Evolutionary conservation across 1,140 invertebrate genomes (phyloP).

Genomic region (Eriocheir sinensis): DNA sequence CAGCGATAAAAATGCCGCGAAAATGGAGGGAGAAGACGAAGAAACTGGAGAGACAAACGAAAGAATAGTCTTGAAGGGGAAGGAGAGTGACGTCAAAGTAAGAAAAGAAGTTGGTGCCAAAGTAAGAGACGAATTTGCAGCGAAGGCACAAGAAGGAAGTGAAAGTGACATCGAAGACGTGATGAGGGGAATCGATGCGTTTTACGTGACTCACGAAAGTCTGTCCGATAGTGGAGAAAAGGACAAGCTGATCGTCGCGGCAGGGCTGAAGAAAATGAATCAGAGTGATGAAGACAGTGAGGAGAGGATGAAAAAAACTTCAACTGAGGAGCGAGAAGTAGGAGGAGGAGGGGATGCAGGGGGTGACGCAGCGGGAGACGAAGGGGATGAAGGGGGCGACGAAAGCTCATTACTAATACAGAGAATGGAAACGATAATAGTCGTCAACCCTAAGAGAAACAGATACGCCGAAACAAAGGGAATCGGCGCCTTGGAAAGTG

Average conservation of each 20-base stretch:
- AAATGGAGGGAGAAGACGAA: not conserved
- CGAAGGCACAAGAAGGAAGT: not conserved
- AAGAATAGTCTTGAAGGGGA: not conserved
- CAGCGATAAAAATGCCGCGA: not conserved
- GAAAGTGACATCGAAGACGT: not conserved
- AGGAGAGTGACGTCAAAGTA: not conserved
- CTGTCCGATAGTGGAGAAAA: not conserved
- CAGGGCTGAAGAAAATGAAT: not conserved
- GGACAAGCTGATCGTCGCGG: not conserved
- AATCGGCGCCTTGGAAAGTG: not conserved
- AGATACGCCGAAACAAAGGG: not conserved
- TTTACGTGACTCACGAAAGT: not conserved
- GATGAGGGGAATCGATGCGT: not conserved
- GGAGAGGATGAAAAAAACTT: slow-evolving; percentile 34
- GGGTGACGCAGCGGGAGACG: not conserved
- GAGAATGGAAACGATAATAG: not conserved
- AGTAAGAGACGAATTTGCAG: not conserved
- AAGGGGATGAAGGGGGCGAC: not conserved
- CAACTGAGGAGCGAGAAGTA: not conserved
- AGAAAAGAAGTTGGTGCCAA: not conserved
- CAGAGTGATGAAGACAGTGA: slow-evolving; percentile 57
- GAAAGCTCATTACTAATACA: not conserved
- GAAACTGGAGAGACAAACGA: not conserved
- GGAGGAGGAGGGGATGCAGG: not conserved
- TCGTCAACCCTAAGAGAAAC: not conserved